Conservation (phyloP, 2,797 vertebrate species). For the Gymnodraco acuticeps region DNA sequence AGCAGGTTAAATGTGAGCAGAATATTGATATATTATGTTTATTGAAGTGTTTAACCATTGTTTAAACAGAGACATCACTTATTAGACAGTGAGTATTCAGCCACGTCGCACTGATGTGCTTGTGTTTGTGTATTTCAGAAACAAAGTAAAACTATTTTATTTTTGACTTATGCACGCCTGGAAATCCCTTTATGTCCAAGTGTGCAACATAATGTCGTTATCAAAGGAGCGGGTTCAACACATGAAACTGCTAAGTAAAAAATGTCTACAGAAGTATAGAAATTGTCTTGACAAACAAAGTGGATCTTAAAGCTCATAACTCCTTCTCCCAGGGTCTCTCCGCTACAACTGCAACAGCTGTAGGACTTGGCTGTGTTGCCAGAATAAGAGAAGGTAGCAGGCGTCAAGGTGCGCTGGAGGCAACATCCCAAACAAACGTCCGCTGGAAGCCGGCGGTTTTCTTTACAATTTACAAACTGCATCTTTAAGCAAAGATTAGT, state of each 20-base stretch:
- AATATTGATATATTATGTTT: no score
- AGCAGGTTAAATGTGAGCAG: no score
- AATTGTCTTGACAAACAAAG: constrained; percentile 52
- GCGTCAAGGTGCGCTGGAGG: constrained; percentile 53
- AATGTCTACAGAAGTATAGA: constrained; percentile 22
- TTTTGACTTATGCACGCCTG: no score
- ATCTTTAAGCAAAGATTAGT: constrained; percentile 83
- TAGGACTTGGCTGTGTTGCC: constrained; percentile 29
- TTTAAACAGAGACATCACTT: no score
- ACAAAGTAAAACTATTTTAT: no score
- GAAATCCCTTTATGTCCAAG: no score
- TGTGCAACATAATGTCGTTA: constrained; percentile 22
- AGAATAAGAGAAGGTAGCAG: constrained; percentile 46
- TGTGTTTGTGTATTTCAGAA: no score
- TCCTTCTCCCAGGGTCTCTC: constrained; percentile 52
- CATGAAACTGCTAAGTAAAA: constrained; percentile 20
- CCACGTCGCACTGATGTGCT: no score
- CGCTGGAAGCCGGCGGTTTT: constrained; percentile 48
- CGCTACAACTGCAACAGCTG: constrained; percentile 53
- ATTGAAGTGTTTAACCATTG: no score
- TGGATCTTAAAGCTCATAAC: constrained; percentile 54
- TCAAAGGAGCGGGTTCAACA: constrained; percentile 34
- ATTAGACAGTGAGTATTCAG: no score
- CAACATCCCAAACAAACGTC: constrained; percentile 59
- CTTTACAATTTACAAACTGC: constrained; percentile 69